phyloP scores from a whole-genome alignment of 2,113 vertebrate genomes.

The Oxyura jamaicensis region DNA sequence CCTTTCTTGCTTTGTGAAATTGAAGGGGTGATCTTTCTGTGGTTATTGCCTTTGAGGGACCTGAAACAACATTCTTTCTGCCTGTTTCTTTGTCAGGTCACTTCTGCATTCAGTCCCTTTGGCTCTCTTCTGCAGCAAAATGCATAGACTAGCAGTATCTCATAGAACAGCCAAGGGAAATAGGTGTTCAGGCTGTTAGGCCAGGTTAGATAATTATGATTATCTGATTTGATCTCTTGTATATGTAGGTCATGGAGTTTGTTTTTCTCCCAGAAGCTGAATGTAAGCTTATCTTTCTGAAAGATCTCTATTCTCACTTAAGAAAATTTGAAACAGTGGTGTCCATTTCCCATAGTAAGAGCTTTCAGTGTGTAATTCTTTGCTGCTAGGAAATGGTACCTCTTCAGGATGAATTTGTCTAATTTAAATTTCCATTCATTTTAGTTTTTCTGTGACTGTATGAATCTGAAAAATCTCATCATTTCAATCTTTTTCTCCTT shows the following conservation, averaged over 20 bases:
- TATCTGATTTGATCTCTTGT: background rate
- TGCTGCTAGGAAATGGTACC: background rate
- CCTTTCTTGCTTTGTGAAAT: background rate
- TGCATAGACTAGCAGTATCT: background rate
- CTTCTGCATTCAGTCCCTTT: background rate
- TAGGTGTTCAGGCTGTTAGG: background rate
- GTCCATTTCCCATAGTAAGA: background rate
- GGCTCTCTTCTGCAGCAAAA: background rate
- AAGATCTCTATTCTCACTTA: background rate
- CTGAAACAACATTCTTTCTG: background rate
- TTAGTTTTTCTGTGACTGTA: background rate
- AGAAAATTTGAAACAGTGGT: background rate
- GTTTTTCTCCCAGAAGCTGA: background rate
- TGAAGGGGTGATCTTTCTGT: background rate
- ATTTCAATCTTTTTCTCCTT: background rate
- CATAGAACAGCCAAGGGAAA: background rate
- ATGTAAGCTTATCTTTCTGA: background rate
- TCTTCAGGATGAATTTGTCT: background rate
- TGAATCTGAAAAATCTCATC: background rate
- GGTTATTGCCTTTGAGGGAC: background rate
- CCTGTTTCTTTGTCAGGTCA: background rate
- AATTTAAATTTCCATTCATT: background rate
- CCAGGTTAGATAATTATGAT: background rate
- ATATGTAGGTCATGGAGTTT: background rate
- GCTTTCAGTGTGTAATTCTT: background rate